These are phyloP conservation scores for Carassius gibelio DNA, from an alignment of 2,113 vertebrate species.

Conservation along the genomic window DNA sequence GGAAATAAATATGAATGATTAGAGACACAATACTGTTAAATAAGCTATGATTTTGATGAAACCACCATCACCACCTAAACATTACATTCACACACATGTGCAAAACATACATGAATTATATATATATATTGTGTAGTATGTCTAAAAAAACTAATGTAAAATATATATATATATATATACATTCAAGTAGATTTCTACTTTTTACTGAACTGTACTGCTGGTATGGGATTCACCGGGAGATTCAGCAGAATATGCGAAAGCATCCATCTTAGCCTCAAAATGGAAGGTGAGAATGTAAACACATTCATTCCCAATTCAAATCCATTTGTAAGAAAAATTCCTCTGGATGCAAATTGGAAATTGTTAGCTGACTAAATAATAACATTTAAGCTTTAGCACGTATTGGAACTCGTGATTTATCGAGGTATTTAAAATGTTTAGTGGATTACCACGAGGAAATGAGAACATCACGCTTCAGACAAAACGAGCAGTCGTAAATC, in stretches of 20 bases:
- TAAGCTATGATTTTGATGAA: neutral
- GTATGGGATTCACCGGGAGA: neutral
- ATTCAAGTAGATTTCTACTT: neutral
- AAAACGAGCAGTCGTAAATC: constrained; percentile 12
- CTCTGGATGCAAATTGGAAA: neutral
- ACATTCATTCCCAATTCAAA: constrained; percentile 26
- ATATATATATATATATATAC: no score
- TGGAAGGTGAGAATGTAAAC: constrained; percentile 72
- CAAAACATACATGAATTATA: neutral
- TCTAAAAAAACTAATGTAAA: neutral
- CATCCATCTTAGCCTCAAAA: constrained; percentile 82
- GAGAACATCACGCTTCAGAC: neutral
- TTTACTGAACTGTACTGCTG: neutral
- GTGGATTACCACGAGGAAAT: constrained; percentile 12
- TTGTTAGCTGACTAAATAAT: neutral
- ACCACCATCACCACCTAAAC: constrained; percentile 16
- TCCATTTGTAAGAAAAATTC: neutral
- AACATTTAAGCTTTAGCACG: neutral
- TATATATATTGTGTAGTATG: neutral
- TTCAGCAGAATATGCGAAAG: constrained; percentile 70
- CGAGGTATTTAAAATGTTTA: neutral
- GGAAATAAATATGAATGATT: neutral
- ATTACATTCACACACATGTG: neutral
- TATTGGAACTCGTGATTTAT: neutral
- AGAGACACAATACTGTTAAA: neutral